Percentiles rank a stretch among this genome's conserved stretches.
These are phyloP conservation scores for Anarsia innoxiella DNA, from an alignment of 2,888 invertebrate genomes.

Conservation along the genomic window DNA sequence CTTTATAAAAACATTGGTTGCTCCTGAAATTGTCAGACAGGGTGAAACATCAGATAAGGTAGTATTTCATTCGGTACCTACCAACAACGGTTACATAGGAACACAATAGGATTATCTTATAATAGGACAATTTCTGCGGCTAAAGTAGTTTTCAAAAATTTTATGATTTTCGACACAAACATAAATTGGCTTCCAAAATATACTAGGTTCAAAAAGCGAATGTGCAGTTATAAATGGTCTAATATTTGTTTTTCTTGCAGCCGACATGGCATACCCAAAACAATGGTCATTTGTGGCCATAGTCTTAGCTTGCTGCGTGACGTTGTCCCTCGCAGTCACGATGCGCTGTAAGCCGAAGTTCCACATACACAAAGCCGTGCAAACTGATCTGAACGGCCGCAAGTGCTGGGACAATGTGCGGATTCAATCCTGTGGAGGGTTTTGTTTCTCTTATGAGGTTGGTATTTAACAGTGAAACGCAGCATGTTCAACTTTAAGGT, in stretches of 20 bases:
- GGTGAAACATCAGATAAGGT: conserved; percentile 31
- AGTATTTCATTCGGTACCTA: too few relatives aligned
- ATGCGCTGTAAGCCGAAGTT: conserved; percentile 34
- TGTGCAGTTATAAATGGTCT: too few relatives aligned
- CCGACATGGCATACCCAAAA: neutral
- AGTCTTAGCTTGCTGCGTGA: conserved; percentile 30
- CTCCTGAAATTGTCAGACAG: conserved; percentile 29
- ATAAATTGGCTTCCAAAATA: too few relatives aligned
- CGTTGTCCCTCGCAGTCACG: conserved; percentile 29
- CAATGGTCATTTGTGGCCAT: conserved; percentile 6
- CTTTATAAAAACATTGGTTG: conserved; percentile 50
- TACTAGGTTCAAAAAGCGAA: too few relatives aligned
- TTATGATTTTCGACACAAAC: too few relatives aligned
- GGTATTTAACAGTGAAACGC: too few relatives aligned
- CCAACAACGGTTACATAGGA: neutral
- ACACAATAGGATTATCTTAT: too few relatives aligned
- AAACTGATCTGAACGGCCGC: conserved; percentile 76
- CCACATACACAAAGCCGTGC: conserved; percentile 56
- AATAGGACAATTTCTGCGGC: too few relatives aligned
- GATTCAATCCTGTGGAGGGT: conserved; percentile 89
- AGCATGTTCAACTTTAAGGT: too few relatives aligned
- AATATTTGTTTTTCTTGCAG: conserved; percentile 1
- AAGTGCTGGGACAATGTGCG: conserved; percentile 86
- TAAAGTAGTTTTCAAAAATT: too few relatives aligned
- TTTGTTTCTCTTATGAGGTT: conserved; percentile 91